These are phyloP conservation scores for Colletes latitarsis DNA, from an alignment of 1,140 invertebrate species.

Conservation along the genomic window DNA sequence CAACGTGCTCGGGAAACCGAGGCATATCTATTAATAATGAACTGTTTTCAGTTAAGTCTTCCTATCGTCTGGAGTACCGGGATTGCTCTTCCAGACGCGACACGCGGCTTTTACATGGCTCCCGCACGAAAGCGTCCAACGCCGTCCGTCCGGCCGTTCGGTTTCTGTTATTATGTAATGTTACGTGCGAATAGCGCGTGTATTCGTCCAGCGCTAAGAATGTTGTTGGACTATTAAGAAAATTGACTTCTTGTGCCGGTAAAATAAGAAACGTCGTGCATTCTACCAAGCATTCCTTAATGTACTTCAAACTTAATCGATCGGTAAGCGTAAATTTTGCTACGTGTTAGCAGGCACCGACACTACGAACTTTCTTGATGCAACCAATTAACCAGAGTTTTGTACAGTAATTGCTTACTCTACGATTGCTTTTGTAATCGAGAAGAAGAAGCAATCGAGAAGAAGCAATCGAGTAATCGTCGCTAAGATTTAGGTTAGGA, in stretches of 20 bases:
- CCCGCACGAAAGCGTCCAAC: constrained; percentile 21
- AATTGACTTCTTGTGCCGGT: constrained; percentile 2
- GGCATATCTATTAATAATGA: constrained; percentile 67
- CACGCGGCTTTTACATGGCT: constrained; percentile 10
- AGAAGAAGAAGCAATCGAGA: too few relatives aligned
- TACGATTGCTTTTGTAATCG: too few relatives aligned
- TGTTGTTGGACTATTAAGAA: constrained; percentile 28
- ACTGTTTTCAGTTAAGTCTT: constrained; percentile 62
- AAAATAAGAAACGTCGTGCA: neutral
- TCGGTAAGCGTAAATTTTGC: neutral
- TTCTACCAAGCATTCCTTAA: neutral
- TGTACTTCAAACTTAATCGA: neutral
- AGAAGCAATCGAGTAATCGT: too few relatives aligned
- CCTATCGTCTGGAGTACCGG: constrained; percentile 22
- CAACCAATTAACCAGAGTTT: too few relatives aligned
- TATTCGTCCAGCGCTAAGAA: constrained; percentile 10
- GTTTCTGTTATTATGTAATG: constrained; percentile 44
- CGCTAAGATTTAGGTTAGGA: too few relatives aligned
- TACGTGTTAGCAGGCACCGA: neutral
- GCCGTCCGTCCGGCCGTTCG: constrained; percentile 10
- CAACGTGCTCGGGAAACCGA: constrained; percentile 52
- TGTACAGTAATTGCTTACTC: too few relatives aligned
- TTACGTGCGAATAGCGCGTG: constrained; percentile 36
- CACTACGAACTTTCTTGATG: too few relatives aligned
- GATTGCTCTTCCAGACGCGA: constrained; percentile 21